Base-by-base conservation (phyloP, 2,113 vertebrate genomes). In the Hydropotes inermis region DNA sequence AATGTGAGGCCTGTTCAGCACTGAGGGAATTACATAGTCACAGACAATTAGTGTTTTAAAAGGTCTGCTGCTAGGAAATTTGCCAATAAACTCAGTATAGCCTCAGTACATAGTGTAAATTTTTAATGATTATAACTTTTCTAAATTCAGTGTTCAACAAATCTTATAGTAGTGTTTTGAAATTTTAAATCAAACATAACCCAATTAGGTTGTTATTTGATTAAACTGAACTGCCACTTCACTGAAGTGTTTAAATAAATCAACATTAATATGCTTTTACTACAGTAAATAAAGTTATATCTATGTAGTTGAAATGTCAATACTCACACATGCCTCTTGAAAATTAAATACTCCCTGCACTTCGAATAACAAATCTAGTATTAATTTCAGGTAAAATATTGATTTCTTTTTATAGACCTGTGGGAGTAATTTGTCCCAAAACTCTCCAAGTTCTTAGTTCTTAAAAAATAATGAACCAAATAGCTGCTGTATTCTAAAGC, bases 141-240 rank as follows among this genome's bases (percentile, higher is more conserved):
- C 96, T 98, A 98, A 98, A 98, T 98, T 98, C 97, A 98, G 94
- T 67, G 76, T 92, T 98, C 98, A 98, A 98, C 98, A 98, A 98
- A 95, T 98, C 96, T 96, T 89, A 52, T 94, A 95, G 96, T 89
- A 85, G 89, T n/a, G 39, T 97, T 98, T 98, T 98, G 85, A 86
- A 98, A 98, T 98, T 98, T 98, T 98, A 98, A 98, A 98, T 98
- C 98, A 98, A 99, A 98, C 61, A 95, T 97, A 99, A 98, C 97
- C 97, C 97, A 97, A 92, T 99, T 99, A 98, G 79, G 93, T 97
- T 94, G 50, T 61, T 98, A 98, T 98, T 98, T 98, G 97, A 98
- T 98, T 99, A 98, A 98, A 97, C 64, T 95, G 83, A 98, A 98
- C 98, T 98, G 98, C 97, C 89, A 97, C 96, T 98, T 98, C 54